Percentiles rank a stretch among this genome's conserved stretches.
phyloP scores from a whole-genome alignment of 2,113 vertebrate genomes.

The Probosciger aterrimus region DNA sequence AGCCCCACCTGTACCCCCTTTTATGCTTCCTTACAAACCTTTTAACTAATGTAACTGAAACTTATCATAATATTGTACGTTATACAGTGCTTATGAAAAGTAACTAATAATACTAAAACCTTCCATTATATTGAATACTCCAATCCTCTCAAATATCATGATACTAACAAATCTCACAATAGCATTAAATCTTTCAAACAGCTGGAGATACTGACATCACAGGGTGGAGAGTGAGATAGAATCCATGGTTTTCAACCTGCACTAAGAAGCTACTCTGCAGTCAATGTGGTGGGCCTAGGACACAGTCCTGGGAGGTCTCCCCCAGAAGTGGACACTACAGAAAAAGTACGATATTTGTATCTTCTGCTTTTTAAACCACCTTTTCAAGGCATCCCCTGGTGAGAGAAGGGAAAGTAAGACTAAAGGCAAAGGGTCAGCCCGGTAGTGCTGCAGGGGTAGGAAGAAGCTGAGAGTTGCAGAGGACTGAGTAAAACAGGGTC shows the following conservation, averaged over 20 bases:
- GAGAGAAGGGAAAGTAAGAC: neutral
- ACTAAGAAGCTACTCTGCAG: neutral
- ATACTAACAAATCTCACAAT: neutral
- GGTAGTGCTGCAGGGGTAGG: neutral
- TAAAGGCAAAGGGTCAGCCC: neutral
- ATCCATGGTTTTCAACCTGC: neutral
- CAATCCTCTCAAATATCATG: neutral
- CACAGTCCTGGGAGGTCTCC: neutral
- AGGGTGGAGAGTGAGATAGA: neutral
- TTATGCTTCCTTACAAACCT: neutral
- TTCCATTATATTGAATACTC: neutral
- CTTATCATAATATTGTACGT: neutral
- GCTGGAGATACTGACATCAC: neutral
- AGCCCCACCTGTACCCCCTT: neutral
- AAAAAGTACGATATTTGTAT: neutral
- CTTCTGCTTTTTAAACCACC: neutral
- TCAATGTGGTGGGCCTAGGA: neutral
- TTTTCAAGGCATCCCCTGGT: neutral
- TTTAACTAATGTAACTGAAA: neutral
- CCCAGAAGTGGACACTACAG: rapidly evolving
- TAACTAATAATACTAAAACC: neutral
- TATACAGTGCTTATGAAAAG: neutral
- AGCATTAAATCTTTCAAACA: neutral
- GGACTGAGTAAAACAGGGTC: neutral
- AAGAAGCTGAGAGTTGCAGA: neutral